Percentiles rank a stretch among this genome's conserved stretches.
These are phyloP conservation scores for Brachypalpus laphriformis DNA, from an alignment of 2,888 invertebrate genomes.

Conservation along the genomic window DNA sequence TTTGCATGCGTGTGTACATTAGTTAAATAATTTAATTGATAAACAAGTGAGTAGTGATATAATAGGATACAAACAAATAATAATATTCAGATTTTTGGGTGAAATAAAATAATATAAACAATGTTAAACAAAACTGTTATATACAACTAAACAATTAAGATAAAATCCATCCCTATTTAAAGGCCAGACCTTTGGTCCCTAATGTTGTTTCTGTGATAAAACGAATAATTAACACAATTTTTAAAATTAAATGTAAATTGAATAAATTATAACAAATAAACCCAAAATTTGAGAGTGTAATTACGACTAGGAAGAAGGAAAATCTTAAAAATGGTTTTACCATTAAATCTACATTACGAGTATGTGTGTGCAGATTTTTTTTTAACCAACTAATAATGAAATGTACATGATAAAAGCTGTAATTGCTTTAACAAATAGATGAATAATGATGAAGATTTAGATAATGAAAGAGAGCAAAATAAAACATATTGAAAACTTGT, in stretches of 20 bases:
- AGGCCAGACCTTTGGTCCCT: slow-evolving; percentile 65
- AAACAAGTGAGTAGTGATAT: slow-evolving; percentile 66
- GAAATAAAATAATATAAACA: neutral
- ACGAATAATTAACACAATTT: slow-evolving; percentile 47
- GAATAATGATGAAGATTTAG: slow-evolving; percentile 11
- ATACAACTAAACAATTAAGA: slow-evolving; percentile 39
- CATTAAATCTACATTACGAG: neutral
- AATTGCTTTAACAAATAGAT: slow-evolving; percentile 49
- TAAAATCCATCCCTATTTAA: slow-evolving; percentile 69
- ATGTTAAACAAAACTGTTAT: slow-evolving; percentile 1
- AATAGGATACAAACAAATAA: slow-evolving; percentile 21
- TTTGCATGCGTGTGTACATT: slow-evolving; percentile 45
- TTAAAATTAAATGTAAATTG: slow-evolving; percentile 29
- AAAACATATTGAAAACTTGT: slow-evolving; percentile 45
- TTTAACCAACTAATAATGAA: slow-evolving; percentile 3
- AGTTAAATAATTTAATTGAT: slow-evolving; percentile 31
- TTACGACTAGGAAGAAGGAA: neutral
- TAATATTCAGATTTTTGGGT: slow-evolving; percentile 1
- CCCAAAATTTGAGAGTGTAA: neutral
- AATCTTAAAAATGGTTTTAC: neutral
- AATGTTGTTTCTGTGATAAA: slow-evolving; percentile 73
- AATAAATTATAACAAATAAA: slow-evolving; percentile 12
- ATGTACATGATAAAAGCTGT: slow-evolving; percentile 24
- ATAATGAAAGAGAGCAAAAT: slow-evolving; percentile 24
- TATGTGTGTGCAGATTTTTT: neutral